Conservation (phyloP, 2,113 vertebrate genomes). For the Tylochromis polylepis region DNA sequence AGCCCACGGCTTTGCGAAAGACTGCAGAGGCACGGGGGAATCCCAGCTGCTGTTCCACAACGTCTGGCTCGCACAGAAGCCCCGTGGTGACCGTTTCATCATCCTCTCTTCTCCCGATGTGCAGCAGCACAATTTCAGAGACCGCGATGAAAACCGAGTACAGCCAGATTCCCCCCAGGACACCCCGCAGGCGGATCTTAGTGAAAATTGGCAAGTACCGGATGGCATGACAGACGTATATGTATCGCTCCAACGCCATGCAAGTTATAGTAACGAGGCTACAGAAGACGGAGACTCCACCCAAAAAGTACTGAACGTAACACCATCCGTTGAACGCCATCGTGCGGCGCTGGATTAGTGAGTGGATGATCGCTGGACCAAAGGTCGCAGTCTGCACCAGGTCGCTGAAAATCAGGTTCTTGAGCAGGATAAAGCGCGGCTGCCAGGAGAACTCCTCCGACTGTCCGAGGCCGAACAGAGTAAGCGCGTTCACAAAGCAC, state of each 20-base stretch:
- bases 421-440: conserved; percentile 49
- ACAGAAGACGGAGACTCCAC: conserved; percentile 33
- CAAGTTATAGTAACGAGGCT: conserved; percentile 54
- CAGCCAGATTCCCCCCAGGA: conserved; percentile 37
- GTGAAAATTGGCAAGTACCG: conserved; percentile 52
- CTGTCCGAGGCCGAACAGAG: conserved; percentile 1
- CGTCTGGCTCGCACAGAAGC: conserved; percentile 63
- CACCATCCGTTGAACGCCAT: conserved; percentile 49
- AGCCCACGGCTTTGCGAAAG: conserved; percentile 24
- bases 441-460: conserved; percentile 56
- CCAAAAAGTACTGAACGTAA: conserved; percentile 46
- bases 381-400: conserved; percentile 47
- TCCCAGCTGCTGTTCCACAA: conserved; percentile 50
- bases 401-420: conserved; percentile 58
- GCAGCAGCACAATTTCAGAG: conserved; percentile 17
- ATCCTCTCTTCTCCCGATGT: background rate
- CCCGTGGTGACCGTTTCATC: background rate
- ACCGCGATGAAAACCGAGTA: background rate
- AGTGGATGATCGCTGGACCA: conserved; percentile 37
- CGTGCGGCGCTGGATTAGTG: conserved; percentile 30
- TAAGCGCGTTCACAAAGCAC: conserved; percentile 20
- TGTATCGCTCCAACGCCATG: conserved; percentile 67
- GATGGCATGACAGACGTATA: conserved; percentile 64
- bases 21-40: conserved; percentile 37
- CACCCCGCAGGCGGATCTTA: conserved; percentile 4